Percentiles rank a stretch among this genome's conserved stretches.
These are phyloP conservation scores for Macrosiphum euphorbiae DNA, from an alignment of 2,888 invertebrate species.

Conservation along the genomic window DNA sequence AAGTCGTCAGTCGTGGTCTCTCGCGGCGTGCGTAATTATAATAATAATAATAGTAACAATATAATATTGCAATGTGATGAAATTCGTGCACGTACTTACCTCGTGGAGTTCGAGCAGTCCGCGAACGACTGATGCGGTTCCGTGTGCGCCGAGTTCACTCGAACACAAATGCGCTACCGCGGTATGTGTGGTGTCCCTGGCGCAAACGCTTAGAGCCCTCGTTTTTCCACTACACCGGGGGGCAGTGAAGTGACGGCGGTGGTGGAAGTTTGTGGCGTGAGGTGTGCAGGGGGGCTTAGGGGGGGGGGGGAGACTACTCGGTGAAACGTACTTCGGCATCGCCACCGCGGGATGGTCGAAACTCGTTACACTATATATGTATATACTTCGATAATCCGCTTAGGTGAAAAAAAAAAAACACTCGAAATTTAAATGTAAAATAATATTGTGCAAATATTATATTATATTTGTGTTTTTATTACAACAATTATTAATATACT, in stretches of 20 bases:
- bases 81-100: slow-evolving; percentile 32
- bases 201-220: slow-evolving; percentile 50
- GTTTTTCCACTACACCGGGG: background rate
- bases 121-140: slow-evolving; percentile 58
- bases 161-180: slow-evolving; percentile 37
- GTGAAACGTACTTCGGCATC: background rate
- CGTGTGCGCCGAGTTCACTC: slow-evolving; percentile 42
- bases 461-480: background rate
- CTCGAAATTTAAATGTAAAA: background rate
- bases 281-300: too few relatives aligned
- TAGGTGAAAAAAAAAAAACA: background rate
- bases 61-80: background rate
- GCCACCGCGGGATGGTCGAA: background rate
- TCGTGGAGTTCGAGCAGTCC: slow-evolving; percentile 36
- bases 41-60: background rate
- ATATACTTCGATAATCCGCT: background rate
- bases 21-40: too few relatives aligned
- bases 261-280: too few relatives aligned
- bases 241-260: background rate
- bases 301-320: background rate
- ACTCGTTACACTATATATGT: background rate
- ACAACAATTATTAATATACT: background rate
- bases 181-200: slow-evolving; percentile 27
- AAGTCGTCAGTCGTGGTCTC: too few relatives aligned
- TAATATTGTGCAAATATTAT: background rate